Evolutionary conservation across 1,140 invertebrate genomes (phyloP), one percentile per base, ranked within the genome.

Genomic region (Euwallacea fornicatus): DNA sequence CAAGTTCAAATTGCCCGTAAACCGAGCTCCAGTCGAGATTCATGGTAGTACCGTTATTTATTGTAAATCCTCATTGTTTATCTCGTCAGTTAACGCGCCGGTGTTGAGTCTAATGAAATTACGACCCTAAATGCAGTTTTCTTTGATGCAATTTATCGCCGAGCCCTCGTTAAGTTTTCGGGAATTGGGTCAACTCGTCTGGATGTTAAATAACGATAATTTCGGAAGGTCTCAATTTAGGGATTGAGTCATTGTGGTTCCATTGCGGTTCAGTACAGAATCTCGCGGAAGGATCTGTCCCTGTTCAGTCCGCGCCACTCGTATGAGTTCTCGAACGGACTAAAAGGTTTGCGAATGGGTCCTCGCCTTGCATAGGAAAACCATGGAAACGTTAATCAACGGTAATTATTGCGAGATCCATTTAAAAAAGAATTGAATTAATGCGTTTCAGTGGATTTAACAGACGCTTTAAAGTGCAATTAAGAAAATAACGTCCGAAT

Each of bases 131-230:
- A 15, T 65, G 63, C 63, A 53, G 16, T 54, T 65, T 54, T 65
- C 63, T 63, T 63, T 59, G 33, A 54, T 65, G 63, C 63, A 65
- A 65, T 54, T 65, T 53, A 65, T 65, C 15, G 60, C 11, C 16
- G 10, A 54, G 41, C 3, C n/a, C 10, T 65, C 63, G 54, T 65
- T 65, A 54, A 11, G 50, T 53, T 65, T 65, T 65, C 42, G 63
- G 63, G 63, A 65, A 65, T 65, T 65, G 42, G 63, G 63, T 65
- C 63, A 65, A 4, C 11, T 21, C 44, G 63, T 65, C 63, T 65
- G 63, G 63, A 33, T 42, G 16, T 54, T 53, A 65, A 65, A 54
- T 42, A n/a, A 53, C 11, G 11, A 53, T 33, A 33, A 33, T 33
- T 33, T 33, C 21, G 21, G 21, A 33, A 33, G 21, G 21, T 33